phyloP scores from a whole-genome alignment of 2,888 invertebrate species.

The Prosopocoilus inquinatus region DNA sequence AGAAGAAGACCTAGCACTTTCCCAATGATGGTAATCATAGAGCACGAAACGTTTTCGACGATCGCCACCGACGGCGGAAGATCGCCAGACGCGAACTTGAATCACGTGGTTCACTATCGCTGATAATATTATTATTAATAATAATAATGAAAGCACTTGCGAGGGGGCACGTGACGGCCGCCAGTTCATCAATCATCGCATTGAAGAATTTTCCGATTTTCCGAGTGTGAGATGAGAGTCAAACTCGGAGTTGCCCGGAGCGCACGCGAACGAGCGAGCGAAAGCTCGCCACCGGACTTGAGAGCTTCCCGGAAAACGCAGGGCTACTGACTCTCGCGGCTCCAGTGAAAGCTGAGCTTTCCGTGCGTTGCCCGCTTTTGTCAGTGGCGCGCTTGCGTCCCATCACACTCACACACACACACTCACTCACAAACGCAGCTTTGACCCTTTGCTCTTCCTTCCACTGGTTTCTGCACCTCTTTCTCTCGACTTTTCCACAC shows the following conservation, averaged over 20 bases:
- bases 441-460: conserved; percentile 39
- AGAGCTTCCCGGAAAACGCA: conserved; percentile 30
- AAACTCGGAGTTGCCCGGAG: conserved; percentile 18
- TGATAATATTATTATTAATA: too few relatives aligned
- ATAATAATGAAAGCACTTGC: conserved; percentile 17
- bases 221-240: background rate
- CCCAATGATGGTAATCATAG: background rate
- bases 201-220: conserved; percentile 6
- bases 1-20: too few relatives aligned
- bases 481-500: conserved; percentile 24
- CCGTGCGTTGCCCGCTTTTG: conserved; percentile 35
- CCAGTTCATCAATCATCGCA: conserved; percentile 18
- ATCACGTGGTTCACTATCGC: conserved; percentile 20
- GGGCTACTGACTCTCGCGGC: conserved; percentile 42
- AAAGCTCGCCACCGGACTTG: conserved; percentile 5
- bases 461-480: conserved; percentile 31
- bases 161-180: conserved; percentile 11
- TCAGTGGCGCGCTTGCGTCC: conserved; percentile 35
- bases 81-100: background rate
- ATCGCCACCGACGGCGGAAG: background rate
- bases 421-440: too few relatives aligned
- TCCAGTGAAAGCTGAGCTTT: conserved; percentile 36
- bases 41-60: conserved; percentile 7
- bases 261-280: conserved; percentile 19
- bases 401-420: too few relatives aligned